Conservation (phyloP, 1,140 invertebrate species). For the Campoletis sonorensis region DNA sequence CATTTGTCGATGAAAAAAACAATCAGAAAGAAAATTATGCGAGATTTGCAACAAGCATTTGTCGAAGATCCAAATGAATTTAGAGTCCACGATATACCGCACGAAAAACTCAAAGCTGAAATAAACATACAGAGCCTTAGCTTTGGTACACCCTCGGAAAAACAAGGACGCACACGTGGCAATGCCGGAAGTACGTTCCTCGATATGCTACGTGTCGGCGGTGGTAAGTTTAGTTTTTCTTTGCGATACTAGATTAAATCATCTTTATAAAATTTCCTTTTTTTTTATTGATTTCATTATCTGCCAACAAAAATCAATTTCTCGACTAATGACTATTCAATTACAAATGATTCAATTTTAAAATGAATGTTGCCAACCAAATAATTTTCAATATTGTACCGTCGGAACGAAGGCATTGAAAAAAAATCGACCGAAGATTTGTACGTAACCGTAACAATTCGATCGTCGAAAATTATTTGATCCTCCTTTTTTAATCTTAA, state of each 20-base stretch:
- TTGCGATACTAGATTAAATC: neutral
- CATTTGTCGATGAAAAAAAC: constrained; percentile 93
- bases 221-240: constrained; percentile 53
- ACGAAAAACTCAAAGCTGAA: constrained; percentile 82
- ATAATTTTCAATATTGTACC: too few species aligned
- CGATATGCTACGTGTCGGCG: constrained; percentile 81
- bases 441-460: too few species aligned
- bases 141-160: constrained; percentile 75
- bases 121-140: constrained; percentile 82
- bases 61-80: constrained; percentile 86
- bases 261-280: too few species aligned
- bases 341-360: too few species aligned
- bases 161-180: constrained; percentile 75
- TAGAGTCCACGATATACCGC: constrained; percentile 81
- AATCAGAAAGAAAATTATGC: constrained; percentile 90
- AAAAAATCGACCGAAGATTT: too few species aligned
- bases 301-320: too few species aligned
- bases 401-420: too few species aligned
- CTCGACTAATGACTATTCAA: too few species aligned
- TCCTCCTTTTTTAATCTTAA: constrained; percentile 1
- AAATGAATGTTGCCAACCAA: too few species aligned
- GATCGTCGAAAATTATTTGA: too few species aligned
- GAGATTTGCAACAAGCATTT: constrained; percentile 86
- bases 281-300: too few species aligned
- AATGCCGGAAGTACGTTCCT: constrained; percentile 82